These are phyloP conservation scores for Anaspis maculata DNA, from an alignment of 2,888 invertebrate species.

Conservation along the genomic window DNA sequence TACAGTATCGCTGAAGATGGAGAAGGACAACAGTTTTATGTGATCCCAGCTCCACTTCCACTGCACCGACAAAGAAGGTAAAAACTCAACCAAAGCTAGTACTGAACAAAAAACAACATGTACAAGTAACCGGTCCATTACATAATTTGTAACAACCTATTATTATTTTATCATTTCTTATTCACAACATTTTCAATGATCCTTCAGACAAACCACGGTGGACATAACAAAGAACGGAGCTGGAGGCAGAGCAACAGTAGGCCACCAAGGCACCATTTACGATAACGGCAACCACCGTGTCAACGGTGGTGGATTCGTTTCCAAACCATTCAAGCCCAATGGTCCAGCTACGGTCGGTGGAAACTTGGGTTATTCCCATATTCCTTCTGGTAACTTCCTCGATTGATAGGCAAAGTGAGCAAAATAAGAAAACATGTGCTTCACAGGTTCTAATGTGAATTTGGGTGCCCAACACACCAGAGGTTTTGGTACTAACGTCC, in stretches of 20 bases:
- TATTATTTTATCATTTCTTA: too few species aligned
- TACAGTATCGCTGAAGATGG: too few species aligned
- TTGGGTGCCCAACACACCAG: conserved; percentile 19
- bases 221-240: conserved; percentile 1
- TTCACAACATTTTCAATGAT: too few species aligned
- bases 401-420: too few species aligned
- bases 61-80: conserved; percentile 15
- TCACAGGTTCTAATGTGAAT: too few species aligned
- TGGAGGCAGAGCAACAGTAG: conserved; percentile 9
- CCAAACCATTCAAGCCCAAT: conserved; percentile 22
- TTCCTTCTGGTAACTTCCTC: conserved; percentile 24
- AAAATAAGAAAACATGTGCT: too few species aligned
- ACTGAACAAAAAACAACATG: too few species aligned
- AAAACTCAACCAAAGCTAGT: too few species aligned
- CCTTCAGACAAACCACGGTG: conserved; percentile 5
- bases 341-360: conserved; percentile 24
- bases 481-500: conserved; percentile 22
- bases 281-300: conserved; percentile 20
- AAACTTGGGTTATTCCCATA: conserved; percentile 23
- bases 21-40: conserved; percentile 15
- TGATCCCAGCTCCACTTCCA: conserved; percentile 13
- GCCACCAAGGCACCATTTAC: conserved; percentile 23
- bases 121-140: too few species aligned
- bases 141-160: too few species aligned
- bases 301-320: conserved; percentile 21